Evolutionary conservation across 2,797 vertebrate species (phyloP), one percentile per base, ranked within the genome.

Genomic region (Natrix natrix): DNA sequence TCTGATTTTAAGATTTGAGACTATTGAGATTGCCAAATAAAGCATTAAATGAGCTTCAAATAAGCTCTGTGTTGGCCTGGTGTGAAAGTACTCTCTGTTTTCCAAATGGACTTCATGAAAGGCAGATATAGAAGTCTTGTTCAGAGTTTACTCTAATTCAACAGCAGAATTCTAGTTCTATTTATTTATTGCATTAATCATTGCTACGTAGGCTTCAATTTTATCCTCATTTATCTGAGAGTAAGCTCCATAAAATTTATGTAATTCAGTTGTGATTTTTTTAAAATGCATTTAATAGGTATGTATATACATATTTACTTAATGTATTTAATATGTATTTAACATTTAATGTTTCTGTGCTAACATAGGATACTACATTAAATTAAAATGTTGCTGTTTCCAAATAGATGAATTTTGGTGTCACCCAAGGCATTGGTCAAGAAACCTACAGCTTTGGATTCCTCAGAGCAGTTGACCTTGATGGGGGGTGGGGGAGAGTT

Each of bases 21-120:
- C 22, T 83, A 87, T 89, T 89, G 57, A 54, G 48, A 83, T 61
- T 93, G 92, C 90, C 90, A 93, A 91, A 88, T 69, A 91, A 78
- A 93, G 86, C 55, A 91, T 11, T 24, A 78, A 91, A 91, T 55
- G 24, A 56, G 22, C 90, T 91, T 93, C 86, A 91, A 88, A 88
- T 90, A 87, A 74, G 28, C 61, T 26, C 43, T 87, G 83, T 48
- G 16, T 89, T 93, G 66, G 87, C 87, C 17, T 56, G 66, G 57
- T 91, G 63, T 93, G 86, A 91, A 93, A 91, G 90, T 91, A 74
- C 48, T 56, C 83, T 88, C 56, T 78, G 86, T 0, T 0, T 90
- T 1, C 0, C 7, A 89, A 83, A 91, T 92, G 28, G 0, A 1
- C 54, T 26, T 83, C 59, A 37, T 93, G 93, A 86, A 37, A 32